Base-by-base conservation (phyloP, 2,888 invertebrate species). In the Malthinus seriepunctatus region DNA sequence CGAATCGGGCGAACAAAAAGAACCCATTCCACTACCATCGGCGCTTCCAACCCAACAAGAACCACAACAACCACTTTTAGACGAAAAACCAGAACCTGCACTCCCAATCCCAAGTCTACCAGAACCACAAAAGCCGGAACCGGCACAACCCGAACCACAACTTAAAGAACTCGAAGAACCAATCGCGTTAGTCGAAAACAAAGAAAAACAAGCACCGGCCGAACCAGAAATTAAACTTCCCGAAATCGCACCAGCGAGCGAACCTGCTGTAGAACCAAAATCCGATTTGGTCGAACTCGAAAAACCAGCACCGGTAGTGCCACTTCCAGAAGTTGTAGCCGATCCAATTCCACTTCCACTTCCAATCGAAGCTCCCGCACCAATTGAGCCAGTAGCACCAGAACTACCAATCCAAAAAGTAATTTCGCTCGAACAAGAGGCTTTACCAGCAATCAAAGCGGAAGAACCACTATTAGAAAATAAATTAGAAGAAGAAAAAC, bases 201-300 rank as follows among this genome's bases (percentile, higher is more conserved):
- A 69, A 54, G 66, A 68, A 59, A 64, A 69, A 46, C 38, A 23
- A 32, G 38, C 38, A 47, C 33, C 47, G 6, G 37, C 23, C 3
- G 51, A 32, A 31, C 46, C 38, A 11, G 37, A 45, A 23, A 35
- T 15, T 42, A 47, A 69, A 50, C 54, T 61, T 15, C 57, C 56
- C 34, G 66, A 67, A 46, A 56, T 52, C 10, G 57, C 51, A 50
- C 61, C 64, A 8, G 56, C 51, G 37, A 60, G 50, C 10, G 65
- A 61, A 51, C 60, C 64, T 35, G 62, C 63, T 46, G 55, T 56
- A 14, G 56, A 51, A 52, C 59, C 63, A 10, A 65, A 54, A 47
- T 77, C 79, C 46, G 80, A 81, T 64, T 71, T 79, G 12, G 76
- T 78, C 1, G 77, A 71, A 56, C 78, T 78, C 39, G 23, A 23